These are phyloP conservation scores for Papilio polytes DNA, from an alignment of 1,140 invertebrate species.

Conservation along the genomic window DNA sequence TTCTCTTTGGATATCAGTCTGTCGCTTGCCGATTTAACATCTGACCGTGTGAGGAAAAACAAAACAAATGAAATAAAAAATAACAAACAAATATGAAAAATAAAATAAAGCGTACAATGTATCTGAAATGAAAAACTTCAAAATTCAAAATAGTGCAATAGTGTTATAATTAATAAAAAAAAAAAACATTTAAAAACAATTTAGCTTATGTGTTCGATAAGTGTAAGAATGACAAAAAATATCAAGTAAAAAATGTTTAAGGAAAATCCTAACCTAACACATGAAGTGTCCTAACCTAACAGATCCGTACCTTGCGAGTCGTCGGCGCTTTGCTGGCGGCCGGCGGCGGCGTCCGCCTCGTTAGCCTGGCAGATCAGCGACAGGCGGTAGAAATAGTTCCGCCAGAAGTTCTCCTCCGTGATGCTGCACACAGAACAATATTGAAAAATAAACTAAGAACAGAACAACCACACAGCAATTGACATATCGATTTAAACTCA, in stretches of 20 bases:
- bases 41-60: slow-evolving; percentile 52
- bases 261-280: background rate
- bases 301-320: slow-evolving; percentile 69
- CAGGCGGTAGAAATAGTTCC: slow-evolving; percentile 99
- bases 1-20: slow-evolving; percentile 67
- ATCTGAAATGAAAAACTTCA: background rate
- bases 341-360: slow-evolving; percentile 86
- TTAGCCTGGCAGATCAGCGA: slow-evolving; percentile 98
- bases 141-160: background rate
- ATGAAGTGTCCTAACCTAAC: background rate
- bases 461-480: too few relatives aligned
- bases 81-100: slow-evolving; percentile 32
- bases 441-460: background rate
- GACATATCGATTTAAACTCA: slow-evolving; percentile 82
- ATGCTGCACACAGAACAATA: slow-evolving; percentile 87
- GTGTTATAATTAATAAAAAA: background rate
- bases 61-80: slow-evolving; percentile 54
- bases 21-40: slow-evolving; percentile 66
- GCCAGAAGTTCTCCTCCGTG: slow-evolving; percentile 99
- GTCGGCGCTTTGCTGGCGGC: slow-evolving; percentile 71
- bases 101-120: slow-evolving; percentile 7
- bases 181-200: background rate
- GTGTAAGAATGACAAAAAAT: background rate
- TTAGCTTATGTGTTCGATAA: background rate
- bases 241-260: background rate